Percentiles rank a stretch among this genome's conserved stretches.
These are phyloP conservation scores for Corbicula japonica DNA, from an alignment of 2,888 invertebrate genomes.

Conservation along the genomic window DNA sequence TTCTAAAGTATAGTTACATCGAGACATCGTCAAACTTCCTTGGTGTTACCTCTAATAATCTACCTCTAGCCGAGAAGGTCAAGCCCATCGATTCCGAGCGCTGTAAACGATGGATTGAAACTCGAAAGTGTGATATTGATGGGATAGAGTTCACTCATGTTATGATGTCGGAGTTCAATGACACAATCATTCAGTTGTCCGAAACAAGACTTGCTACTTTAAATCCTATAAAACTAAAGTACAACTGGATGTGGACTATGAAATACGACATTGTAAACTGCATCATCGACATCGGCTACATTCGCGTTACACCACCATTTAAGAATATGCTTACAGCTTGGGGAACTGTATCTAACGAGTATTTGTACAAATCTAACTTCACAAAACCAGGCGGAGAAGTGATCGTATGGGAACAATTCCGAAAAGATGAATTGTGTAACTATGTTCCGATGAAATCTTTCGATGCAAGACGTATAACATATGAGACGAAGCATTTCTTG, in stretches of 20 bases:
- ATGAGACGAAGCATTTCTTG: conserved; percentile 23
- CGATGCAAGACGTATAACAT: conserved; percentile 8
- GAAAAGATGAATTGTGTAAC: conserved; percentile 14
- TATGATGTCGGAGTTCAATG: background rate
- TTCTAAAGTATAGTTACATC: conserved; percentile 4
- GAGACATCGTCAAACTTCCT: background rate
- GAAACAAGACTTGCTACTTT: background rate
- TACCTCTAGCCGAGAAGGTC: background rate
- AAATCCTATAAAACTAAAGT: background rate
- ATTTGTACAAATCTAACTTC: background rate
- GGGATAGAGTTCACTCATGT: background rate
- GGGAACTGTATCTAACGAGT: conserved; percentile 17
- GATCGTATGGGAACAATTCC: conserved; percentile 16
- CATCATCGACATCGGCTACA: conserved; percentile 16
- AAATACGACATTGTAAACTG: conserved; percentile 16
- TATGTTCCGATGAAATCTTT: conserved; percentile 19
- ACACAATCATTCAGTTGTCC: background rate
- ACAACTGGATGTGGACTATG: background rate
- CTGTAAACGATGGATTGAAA: background rate
- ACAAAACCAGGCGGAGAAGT: conserved; percentile 18
- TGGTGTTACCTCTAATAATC: background rate
- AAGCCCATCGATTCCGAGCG: conserved; percentile 2
- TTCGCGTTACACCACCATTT: conserved; percentile 23
- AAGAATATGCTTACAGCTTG: conserved; percentile 10
- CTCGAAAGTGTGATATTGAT: background rate